phyloP scores from a whole-genome alignment of 2,113 vertebrate genomes.

The Crotalus tigris region DNA sequence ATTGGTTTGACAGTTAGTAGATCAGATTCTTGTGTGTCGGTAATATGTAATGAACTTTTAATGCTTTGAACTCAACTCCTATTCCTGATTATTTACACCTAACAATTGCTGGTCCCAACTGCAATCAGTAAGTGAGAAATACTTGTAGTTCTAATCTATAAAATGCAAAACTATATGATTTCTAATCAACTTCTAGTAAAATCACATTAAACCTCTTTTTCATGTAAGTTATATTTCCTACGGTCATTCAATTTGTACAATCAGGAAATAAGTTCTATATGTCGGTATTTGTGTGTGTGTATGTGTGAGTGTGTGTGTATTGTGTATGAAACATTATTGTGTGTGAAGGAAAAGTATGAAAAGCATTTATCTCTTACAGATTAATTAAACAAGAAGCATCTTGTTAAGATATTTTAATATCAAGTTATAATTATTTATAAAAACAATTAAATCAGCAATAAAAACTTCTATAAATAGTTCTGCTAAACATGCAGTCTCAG shows the following conservation, averaged over 20 bases:
- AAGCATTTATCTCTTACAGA: neutral
- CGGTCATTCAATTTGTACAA: neutral
- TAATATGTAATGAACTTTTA: neutral
- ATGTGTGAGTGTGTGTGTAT: neutral
- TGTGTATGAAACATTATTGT: neutral
- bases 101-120: neutral
- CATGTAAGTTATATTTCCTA: neutral
- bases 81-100: neutral
- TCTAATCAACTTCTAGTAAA: neutral
- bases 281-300: no score
- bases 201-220: neutral
- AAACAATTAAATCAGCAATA: neutral
- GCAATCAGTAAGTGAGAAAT: neutral
- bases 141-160: neutral
- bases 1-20: neutral
- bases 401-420: neutral
- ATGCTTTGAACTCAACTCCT: neutral
- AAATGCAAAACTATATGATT: neutral
- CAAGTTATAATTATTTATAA: neutral
- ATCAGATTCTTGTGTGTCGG: neutral
- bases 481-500: neutral
- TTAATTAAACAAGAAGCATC: neutral
- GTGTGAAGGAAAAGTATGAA: neutral
- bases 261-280: neutral
- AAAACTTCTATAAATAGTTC: neutral